Base-by-base conservation (phyloP, 1,140 invertebrate species). In the Grapholita molesta region DNA sequence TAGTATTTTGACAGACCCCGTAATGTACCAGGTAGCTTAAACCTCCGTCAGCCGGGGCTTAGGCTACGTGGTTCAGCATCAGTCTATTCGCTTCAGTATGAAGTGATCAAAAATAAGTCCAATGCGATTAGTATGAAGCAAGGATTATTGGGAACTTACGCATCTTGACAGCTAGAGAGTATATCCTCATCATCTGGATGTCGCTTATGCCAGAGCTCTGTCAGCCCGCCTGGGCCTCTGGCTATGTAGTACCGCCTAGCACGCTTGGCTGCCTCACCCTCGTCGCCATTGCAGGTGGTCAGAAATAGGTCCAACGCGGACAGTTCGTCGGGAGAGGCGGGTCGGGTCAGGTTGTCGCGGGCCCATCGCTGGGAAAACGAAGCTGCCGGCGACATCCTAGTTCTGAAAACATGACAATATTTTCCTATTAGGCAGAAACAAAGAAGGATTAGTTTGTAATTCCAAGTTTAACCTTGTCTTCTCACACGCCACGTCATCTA, bases 311-410 rank as follows among this genome's bases (percentile, higher is more conserved):
- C 73, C 0, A 91, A 77, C 21, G 82, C 71, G 2, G 55, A 69
- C 6, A 88, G 71, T 70, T 90, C 87, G 0, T 88, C 86, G 0
- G 71, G 32, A 3, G 86, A 70, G 0, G 81, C 67, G 4, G 75
- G 74, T 25, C 86, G 71, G n/a, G 79, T 82, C 67, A 91, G 82
- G 79, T 91, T 89, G 70, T 86, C 87, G 35, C 75, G 74, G 69
- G 86, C 88, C 88, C 88, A 91, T 89, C 88, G 88, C 81, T 83
- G 76, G 9, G 84, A 79, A 73, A 91, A 91, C 88, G 88, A 91
- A 79, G 88, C 88, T 91, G 88, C 87, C 69, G 83, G 81, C 66
- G 83, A 82, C 88, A 90, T 90, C 79, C 82, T 90, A 48, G n/a
- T 64, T 35, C 84, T 86, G 77, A 18, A 78, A 48, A 48, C 28